Base-by-base conservation (phyloP, 2,113 vertebrate species). In the Gymnocephalus cernua region DNA sequence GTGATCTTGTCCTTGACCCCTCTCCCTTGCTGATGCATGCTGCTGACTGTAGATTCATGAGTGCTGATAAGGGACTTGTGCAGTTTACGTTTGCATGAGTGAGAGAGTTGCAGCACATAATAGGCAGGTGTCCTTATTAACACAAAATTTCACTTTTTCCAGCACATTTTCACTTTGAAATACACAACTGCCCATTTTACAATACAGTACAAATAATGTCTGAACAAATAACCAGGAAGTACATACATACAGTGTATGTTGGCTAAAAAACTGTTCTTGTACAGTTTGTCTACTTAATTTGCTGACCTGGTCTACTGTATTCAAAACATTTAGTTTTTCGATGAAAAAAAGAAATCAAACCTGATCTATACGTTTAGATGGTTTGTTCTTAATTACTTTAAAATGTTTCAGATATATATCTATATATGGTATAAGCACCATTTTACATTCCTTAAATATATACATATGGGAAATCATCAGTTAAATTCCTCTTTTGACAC, bases 41-140 rank as follows among this genome's bases (percentile, higher is more conserved):
- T 86, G 91, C 86, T 87, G 87, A 91, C 88, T 61, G 85, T 8
- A 1, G 57, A 47, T 18, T 72, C 32, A 44, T 16, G 64, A 87
- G 73, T 78, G 92, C 89, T 91, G 90, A 93, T 82, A n/a, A 85
- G 45, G 74, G 45, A 67, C 61, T 79, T 83, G 69, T 69, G 72
- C 38, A 48, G 19, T 75, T 75, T 62, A 59, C n/a, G 67, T 78
- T 2, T 54, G 75, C 66, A 66, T 58, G 62, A 74, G 35, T 44
- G 64, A 64, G 56, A 79, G n/a, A 77, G 7, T 13, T 66, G 45
- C 38, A 51, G 32, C 10, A 74, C 32, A 44, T 27, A 54, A 59
- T 57, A 58, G 45, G 38, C 8, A 75, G 19, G 79, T 80, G 25
- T 67, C 45, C 23, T n/a, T 64, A 16, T 50, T 61, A 50, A 65